Evolutionary conservation across 2,797 vertebrate species (phyloP).

Genomic region (Thalassophryne amazonica): DNA sequence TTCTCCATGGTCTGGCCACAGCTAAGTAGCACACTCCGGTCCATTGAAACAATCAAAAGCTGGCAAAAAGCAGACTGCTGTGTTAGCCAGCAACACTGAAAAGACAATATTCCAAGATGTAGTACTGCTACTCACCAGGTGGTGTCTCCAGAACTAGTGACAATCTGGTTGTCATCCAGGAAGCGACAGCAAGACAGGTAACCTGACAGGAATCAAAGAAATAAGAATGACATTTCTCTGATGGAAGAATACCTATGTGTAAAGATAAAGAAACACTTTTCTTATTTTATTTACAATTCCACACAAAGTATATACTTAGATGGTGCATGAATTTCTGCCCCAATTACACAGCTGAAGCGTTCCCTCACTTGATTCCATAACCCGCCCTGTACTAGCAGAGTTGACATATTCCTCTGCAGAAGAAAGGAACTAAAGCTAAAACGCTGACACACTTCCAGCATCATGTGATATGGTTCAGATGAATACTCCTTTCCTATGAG

Average conservation of each 20-base stretch:
- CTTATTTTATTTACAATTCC: no score
- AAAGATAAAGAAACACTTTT: no score
- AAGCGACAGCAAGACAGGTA: constrained; percentile 99
- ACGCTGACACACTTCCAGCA: constrained; percentile 75
- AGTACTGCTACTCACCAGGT: constrained; percentile 86
- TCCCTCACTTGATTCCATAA: constrained; percentile 43
- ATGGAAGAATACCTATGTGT: no score
- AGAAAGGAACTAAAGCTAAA: constrained; percentile 63
- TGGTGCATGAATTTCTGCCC: no score
- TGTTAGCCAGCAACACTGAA: no score
- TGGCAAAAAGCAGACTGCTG: no score
- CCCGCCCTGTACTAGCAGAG: constrained; percentile 34
- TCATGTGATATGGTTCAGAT: constrained; percentile 74
- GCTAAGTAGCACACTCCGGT: no score
- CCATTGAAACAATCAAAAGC: background rate
- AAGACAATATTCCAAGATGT: background rate
- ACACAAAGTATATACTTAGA: no score
- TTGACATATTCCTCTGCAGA: constrained; percentile 35
- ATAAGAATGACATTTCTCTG: constrained; percentile 6
- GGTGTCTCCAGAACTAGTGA: constrained; percentile 98
- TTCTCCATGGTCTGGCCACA: no score
- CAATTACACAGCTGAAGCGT: no score
- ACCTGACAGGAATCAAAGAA: constrained; percentile 73
- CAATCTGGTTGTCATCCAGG: constrained; percentile 97
- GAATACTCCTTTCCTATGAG: constrained; percentile 57